These are phyloP conservation scores for Phalangium opilio DNA, from an alignment of 2,888 invertebrate species.

Conservation along the genomic window DNA sequence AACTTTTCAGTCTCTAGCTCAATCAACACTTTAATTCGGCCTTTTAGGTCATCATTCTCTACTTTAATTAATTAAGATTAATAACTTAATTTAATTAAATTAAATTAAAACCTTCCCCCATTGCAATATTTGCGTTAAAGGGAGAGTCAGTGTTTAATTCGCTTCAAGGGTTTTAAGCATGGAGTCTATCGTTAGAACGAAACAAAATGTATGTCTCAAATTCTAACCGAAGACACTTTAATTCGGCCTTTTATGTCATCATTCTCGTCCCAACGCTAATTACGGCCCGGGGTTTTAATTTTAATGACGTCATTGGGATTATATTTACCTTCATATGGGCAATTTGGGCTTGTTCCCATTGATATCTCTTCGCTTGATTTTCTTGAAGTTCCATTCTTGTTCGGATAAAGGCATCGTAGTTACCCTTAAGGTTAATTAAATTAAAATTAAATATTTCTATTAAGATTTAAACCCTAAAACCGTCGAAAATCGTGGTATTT, in stretches of 20 bases:
- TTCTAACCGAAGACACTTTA: constrained; percentile 9
- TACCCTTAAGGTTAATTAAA: constrained; percentile 38
- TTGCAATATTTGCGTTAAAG: constrained; percentile 7
- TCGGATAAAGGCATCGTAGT: constrained; percentile 90
- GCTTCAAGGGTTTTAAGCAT: constrained; percentile 5
- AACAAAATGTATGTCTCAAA: not conserved
- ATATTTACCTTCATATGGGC: constrained; percentile 80
- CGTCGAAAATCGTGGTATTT: too few species aligned
- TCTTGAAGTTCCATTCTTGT: constrained; percentile 87
- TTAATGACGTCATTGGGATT: too few species aligned
- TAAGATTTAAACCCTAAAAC: too few species aligned
- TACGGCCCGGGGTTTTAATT: too few species aligned
- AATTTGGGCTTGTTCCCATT: constrained; percentile 99
- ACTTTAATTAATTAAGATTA: not conserved
- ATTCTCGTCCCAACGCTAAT: constrained; percentile 8
- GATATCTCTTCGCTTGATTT: constrained; percentile 97
- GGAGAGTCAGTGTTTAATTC: not conserved
- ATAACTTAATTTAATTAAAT: too few species aligned
- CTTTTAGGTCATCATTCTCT: too few species aligned
- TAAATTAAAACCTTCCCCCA: constrained; percentile 10
- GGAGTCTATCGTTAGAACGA: not conserved
- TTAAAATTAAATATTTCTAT: too few species aligned
- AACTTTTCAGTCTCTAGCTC: too few species aligned
- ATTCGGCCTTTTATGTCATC: constrained; percentile 21
- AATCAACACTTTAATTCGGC: too few species aligned